Percentiles rank a stretch among this genome's conserved stretches.
Conservation (phyloP, 2,113 vertebrate genomes). For the Nasalis larvatus region DNA sequence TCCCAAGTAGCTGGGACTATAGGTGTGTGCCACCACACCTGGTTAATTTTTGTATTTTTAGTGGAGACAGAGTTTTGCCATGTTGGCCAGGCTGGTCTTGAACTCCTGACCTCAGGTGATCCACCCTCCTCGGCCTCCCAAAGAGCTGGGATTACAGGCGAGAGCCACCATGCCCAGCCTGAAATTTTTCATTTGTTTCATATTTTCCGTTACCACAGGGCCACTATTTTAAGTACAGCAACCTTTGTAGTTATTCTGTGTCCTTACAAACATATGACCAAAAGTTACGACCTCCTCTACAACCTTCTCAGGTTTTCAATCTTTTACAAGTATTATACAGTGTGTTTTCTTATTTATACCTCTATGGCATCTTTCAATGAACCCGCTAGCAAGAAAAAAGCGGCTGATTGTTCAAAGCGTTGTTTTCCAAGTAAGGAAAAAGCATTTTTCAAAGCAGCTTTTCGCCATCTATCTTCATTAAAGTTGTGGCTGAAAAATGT, state of each 20-base stretch:
- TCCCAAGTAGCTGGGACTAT: too few species aligned
- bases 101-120: too few species aligned
- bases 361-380: slow-evolving; percentile 98
- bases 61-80: too few species aligned
- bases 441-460: slow-evolving; percentile 98
- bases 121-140: too few species aligned
- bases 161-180: too few species aligned
- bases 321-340: not conserved
- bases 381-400: slow-evolving; percentile 97
- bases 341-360: slow-evolving; percentile 81
- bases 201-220: not conserved
- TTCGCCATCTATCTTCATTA: slow-evolving; percentile 96
- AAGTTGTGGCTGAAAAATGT: slow-evolving; percentile 99
- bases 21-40: too few species aligned
- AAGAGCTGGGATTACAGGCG: too few species aligned
- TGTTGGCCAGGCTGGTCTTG: too few species aligned
- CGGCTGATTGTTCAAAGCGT: slow-evolving; percentile 98
- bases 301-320: not conserved
- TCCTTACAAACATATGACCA: not conserved
- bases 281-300: not conserved
- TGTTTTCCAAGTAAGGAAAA: slow-evolving; percentile 98
- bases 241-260: not conserved
- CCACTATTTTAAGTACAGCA: slow-evolving; percentile 1
- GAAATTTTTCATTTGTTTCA: not conserved
- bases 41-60: too few species aligned